Percentiles rank a stretch among this genome's conserved stretches.
phyloP scores from a whole-genome alignment of 2,888 invertebrate genomes.

The Eristalis arbustorum region DNA sequence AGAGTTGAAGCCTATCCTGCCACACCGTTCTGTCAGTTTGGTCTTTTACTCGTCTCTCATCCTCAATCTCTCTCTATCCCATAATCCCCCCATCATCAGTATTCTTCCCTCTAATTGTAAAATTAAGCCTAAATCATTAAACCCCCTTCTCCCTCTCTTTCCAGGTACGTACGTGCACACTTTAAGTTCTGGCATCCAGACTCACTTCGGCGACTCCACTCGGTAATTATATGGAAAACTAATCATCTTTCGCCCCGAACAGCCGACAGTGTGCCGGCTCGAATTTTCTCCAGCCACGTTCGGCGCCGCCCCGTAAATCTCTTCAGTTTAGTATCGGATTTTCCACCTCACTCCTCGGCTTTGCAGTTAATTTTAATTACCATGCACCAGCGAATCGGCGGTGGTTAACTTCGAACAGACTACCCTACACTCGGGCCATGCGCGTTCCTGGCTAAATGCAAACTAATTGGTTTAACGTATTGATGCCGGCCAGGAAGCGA shows the following conservation, averaged over 20 bases:
- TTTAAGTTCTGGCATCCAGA: background rate
- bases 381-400: background rate
- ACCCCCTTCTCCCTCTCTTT: background rate
- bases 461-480: constrained; percentile 41
- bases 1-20: no score
- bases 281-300: background rate
- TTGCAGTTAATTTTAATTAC: constrained; percentile 44
- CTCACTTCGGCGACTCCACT: background rate
- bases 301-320: background rate
- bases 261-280: background rate
- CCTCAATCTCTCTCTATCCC: no score
- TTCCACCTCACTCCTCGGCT: constrained; percentile 3
- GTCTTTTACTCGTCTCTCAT: no score
- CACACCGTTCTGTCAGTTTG: no score
- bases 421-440: background rate
- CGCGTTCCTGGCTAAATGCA: constrained; percentile 20
- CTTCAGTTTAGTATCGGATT: background rate
- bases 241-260: background rate
- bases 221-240: constrained; percentile 1
- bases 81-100: background rate
- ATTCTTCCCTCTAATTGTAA: no score
- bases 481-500: constrained; percentile 3
- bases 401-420: background rate
- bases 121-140: background rate
- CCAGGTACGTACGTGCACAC: background rate